These are phyloP conservation scores for Malacoctenus gilli DNA, from an alignment of 2,797 vertebrate species.

Conservation along the genomic window DNA sequence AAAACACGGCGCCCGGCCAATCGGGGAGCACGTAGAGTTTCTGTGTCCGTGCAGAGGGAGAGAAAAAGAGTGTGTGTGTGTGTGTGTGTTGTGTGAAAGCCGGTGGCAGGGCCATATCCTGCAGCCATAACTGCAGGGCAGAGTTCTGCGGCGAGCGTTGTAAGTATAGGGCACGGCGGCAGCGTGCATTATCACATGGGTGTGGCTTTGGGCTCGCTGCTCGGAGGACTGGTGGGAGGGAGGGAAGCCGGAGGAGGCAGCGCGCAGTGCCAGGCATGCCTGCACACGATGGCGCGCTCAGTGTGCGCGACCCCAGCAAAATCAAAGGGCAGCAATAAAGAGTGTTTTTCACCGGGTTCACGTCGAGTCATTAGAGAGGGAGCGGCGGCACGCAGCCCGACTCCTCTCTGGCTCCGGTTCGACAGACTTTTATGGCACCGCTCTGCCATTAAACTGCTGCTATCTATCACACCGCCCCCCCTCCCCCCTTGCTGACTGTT, in stretches of 20 bases:
- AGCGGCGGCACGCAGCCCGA: slow-evolving; percentile 18
- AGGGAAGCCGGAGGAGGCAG: slow-evolving; percentile 34
- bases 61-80: too few species aligned
- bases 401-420: slow-evolving; percentile 17
- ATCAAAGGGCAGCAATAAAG: slow-evolving; percentile 30
- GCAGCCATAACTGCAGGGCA: slow-evolving; percentile 74
- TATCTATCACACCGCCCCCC: too few species aligned
- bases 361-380: slow-evolving; percentile 29
- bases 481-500: too few species aligned
- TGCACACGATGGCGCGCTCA: slow-evolving; percentile 51
- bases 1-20: slow-evolving; percentile 22
- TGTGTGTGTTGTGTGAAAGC: slow-evolving; percentile 30
- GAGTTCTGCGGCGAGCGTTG: slow-evolving; percentile 71
- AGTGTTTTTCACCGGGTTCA: slow-evolving; percentile 41
- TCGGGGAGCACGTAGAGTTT: slow-evolving; percentile 17
- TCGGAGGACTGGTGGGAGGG: slow-evolving; percentile 59
- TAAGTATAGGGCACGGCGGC: slow-evolving; percentile 77
- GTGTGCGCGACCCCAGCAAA: slow-evolving; percentile 31
- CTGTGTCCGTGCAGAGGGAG: slow-evolving; percentile 7
- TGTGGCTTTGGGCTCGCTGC: slow-evolving; percentile 61
- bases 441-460: slow-evolving; percentile 21
- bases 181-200: slow-evolving; percentile 72
- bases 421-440: slow-evolving; percentile 39
- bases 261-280: slow-evolving; percentile 67
- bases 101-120: slow-evolving; percentile 47